A percentile compares a stretch with the other conserved stretches of the same genome.
phyloP scores from a whole-genome alignment of 2,113 vertebrate species.

The Cairina moschata region DNA sequence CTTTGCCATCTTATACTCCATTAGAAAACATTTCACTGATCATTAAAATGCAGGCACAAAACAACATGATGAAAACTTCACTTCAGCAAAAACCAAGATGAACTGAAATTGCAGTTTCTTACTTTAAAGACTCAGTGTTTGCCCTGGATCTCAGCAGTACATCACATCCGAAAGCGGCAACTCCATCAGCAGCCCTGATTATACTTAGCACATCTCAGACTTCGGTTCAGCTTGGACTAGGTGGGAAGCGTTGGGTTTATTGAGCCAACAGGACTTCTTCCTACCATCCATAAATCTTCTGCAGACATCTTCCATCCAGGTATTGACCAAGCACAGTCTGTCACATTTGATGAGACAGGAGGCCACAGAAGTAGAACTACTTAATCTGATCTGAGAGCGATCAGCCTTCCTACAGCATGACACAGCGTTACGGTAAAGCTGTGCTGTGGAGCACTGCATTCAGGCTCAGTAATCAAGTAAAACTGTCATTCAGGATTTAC shows the following conservation, averaged over 20 bases:
- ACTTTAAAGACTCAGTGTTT: not conserved
- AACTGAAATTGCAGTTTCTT: not conserved
- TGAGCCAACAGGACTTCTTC: not conserved
- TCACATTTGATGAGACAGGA: not conserved
- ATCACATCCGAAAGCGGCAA: not conserved
- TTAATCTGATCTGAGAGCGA: not conserved
- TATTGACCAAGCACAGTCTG: not conserved
- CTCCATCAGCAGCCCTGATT: not conserved
- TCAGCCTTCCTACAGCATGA: constrained; percentile 1
- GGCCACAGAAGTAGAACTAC: not conserved
- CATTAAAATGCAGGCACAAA: not conserved
- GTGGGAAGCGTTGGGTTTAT: not conserved
- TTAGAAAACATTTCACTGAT: not conserved
- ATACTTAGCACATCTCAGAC: not conserved
- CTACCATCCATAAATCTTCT: not conserved
- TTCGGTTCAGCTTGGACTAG: not conserved
- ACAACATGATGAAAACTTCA: not conserved
- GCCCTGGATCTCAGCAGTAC: not conserved
- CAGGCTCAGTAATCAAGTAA: constrained; percentile 32
- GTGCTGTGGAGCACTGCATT: not conserved
- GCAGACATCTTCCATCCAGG: not conserved
- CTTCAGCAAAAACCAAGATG: not conserved
- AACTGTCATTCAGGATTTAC: constrained; percentile 41
- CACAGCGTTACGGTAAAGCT: not conserved
- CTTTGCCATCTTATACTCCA: not conserved